Conservation (phyloP, 2,888 invertebrate genomes). For the Cylloceria caligata region DNA sequence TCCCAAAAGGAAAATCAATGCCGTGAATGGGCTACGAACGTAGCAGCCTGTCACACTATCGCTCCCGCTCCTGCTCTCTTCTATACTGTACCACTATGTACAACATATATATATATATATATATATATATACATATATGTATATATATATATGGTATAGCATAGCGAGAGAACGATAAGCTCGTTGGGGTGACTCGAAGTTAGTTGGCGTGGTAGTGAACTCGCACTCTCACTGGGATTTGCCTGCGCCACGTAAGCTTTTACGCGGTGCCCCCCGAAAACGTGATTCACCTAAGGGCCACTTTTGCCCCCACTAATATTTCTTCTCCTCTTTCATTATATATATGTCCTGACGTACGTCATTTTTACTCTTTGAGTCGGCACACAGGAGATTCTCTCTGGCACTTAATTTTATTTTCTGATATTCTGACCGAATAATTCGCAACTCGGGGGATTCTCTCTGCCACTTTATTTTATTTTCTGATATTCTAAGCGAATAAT, state of each 20-base stretch:
- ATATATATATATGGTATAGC: slow-evolving; percentile 12
- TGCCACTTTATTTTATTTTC: slow-evolving; percentile 1
- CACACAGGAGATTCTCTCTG: neutral
- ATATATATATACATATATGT: slow-evolving; percentile 28
- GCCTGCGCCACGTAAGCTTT: slow-evolving; percentile 66
- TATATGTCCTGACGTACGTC: slow-evolving; percentile 21
- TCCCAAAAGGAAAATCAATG: slow-evolving; percentile 82
- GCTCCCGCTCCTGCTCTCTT: slow-evolving; percentile 43
- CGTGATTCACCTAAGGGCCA: slow-evolving; percentile 69
- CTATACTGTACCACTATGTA: slow-evolving; percentile 43
- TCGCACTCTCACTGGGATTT: slow-evolving; percentile 64
- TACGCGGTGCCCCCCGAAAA: slow-evolving; percentile 58
- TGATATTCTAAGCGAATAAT: neutral
- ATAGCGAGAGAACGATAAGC: slow-evolving; percentile 44
- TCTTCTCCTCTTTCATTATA: slow-evolving; percentile 34
- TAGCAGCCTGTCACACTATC: slow-evolving; percentile 73
- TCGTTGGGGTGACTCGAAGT: slow-evolving; percentile 62
- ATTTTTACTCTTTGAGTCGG: slow-evolving; percentile 38
- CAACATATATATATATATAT: slow-evolving; percentile 29
- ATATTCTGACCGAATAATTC: neutral
- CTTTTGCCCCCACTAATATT: slow-evolving; percentile 55
- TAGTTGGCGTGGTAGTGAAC: slow-evolving; percentile 62
- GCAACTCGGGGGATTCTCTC: neutral
- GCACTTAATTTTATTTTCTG: neutral
- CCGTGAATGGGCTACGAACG: slow-evolving; percentile 78